A percentile compares a stretch with the other conserved stretches of the same genome.
Evolutionary conservation across 2,797 vertebrate species (phyloP).

Genomic region (Tenualosa ilisha): DNA sequence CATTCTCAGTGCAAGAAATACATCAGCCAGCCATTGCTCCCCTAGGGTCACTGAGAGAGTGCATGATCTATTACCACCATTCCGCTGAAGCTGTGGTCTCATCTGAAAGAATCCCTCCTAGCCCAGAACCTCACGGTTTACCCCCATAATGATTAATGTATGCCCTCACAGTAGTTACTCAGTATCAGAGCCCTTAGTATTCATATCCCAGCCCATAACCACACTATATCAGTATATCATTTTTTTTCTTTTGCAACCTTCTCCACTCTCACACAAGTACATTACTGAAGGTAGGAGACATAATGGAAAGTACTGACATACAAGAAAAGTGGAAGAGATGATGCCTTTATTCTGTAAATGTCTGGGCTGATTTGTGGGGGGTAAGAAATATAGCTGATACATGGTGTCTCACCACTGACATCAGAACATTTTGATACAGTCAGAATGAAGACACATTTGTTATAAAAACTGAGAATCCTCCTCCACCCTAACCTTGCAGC

Average conservation of each 20-base stretch:
- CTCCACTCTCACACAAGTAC: neutral
- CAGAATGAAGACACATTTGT: too few species aligned
- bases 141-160: neutral
- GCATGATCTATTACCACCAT: slow-evolving; percentile 16
- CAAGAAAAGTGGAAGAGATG: neutral
- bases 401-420: neutral
- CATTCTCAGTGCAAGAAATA: neutral
- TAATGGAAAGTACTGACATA: neutral
- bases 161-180: neutral
- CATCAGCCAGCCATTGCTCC: neutral
- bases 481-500: too few species aligned
- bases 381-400: neutral
- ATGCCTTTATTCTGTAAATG: too few species aligned
- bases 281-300: neutral
- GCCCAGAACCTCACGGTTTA: neutral
- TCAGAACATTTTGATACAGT: too few species aligned
- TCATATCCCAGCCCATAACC: neutral
- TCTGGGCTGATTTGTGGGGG: neutral
- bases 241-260: neutral
- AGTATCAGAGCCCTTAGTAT: neutral
- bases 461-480: too few species aligned
- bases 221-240: neutral
- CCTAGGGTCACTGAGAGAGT: neutral
- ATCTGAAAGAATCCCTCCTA: neutral
- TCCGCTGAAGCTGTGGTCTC: neutral